A percentile compares a stretch with the other conserved stretches of the same genome.
These are phyloP conservation scores for Pelusios castaneus DNA, from an alignment of 2,113 vertebrate genomes.

Conservation along the genomic window DNA sequence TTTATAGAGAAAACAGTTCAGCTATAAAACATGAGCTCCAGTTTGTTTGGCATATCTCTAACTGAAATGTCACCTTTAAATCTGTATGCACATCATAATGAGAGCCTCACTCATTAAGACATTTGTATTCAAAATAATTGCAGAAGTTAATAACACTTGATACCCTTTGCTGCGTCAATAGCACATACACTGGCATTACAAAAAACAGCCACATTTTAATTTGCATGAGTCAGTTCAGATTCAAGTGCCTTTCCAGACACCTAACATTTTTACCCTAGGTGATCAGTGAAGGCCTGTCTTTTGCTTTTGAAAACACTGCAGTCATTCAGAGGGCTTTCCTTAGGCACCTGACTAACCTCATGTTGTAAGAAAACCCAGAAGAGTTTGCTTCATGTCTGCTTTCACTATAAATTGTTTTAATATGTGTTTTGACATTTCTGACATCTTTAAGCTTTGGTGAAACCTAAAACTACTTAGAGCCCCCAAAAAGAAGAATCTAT, in stretches of 20 bases:
- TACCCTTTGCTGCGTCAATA: neutral
- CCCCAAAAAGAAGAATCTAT: neutral
- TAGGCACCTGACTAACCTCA: neutral
- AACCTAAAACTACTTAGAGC: neutral
- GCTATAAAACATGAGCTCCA: neutral
- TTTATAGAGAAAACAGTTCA: neutral
- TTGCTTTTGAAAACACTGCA: neutral
- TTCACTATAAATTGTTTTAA: neutral
- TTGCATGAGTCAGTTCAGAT: neutral
- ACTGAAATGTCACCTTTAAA: slow-evolving; percentile 51
- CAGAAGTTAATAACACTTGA: slow-evolving; percentile 1
- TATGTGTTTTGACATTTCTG: neutral
- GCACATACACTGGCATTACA: neutral
- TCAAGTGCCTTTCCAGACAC: neutral
- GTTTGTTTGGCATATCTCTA: slow-evolving; percentile 41
- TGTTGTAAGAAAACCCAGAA: neutral
- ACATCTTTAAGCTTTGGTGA: neutral
- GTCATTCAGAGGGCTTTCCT: neutral
- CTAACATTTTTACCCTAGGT: neutral
- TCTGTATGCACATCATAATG: slow-evolving; percentile 1
- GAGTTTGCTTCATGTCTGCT: neutral
- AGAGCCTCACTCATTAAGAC: slow-evolving; percentile 26
- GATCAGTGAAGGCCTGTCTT: neutral
- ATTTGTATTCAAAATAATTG: slow-evolving; percentile 41
- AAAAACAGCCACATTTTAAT: neutral